Conservation (phyloP, 2,888 invertebrate genomes). For the Clepsis dumicolana region DNA sequence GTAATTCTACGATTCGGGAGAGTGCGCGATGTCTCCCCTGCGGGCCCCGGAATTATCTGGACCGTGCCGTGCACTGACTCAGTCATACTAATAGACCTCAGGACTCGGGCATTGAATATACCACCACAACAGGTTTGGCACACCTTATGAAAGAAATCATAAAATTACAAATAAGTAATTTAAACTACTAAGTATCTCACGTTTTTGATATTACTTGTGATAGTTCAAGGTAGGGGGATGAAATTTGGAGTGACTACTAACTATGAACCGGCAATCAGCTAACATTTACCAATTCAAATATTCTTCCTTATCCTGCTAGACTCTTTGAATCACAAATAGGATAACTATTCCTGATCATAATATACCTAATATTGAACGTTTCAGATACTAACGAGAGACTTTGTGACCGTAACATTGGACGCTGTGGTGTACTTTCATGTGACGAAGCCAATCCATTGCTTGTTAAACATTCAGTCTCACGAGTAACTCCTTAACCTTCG, state of each 20-base stretch:
- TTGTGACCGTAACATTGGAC: conserved; percentile 96
- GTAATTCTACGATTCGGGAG: conserved; percentile 85
- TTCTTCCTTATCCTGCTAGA: too few relatives aligned
- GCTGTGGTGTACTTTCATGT: conserved; percentile 93
- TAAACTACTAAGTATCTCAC: too few relatives aligned
- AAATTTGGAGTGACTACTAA: too few relatives aligned
- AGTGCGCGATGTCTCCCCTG: conserved; percentile 68
- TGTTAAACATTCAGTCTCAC: conserved; percentile 75
- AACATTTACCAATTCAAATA: too few relatives aligned
- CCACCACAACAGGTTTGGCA: conserved; percentile 94
- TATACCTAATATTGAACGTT: conserved; percentile 89
- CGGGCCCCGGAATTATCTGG: conserved; percentile 94
- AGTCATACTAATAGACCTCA: conserved; percentile 93
- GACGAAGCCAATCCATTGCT: conserved; percentile 88
- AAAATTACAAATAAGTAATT: too few relatives aligned
- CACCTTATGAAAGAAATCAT: too few relatives aligned
- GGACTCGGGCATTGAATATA: conserved; percentile 96
- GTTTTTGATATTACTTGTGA: too few relatives aligned
- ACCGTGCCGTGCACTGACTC: conserved; percentile 95
- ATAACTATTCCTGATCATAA: too few relatives aligned
- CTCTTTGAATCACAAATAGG: too few relatives aligned
- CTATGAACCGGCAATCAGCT: too few relatives aligned
- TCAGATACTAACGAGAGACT: conserved; percentile 91
- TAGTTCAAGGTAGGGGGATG: too few relatives aligned
- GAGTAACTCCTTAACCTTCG: conserved; percentile 51